Conservation (phyloP, 2,113 vertebrate genomes). For the human region GRCh38 chr3:129932501-129933000, state of each 20-base stretch:
- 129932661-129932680: not conserved
- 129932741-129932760: not conserved
- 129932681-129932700: not conserved
- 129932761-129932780: not conserved
- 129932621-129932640: not conserved
- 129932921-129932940: not conserved
- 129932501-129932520: not conserved
- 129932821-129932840: not conserved
- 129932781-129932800: not conserved
- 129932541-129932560: not conserved
- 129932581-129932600: not conserved
- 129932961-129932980: not conserved
- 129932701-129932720: not conserved
- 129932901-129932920: not conserved
- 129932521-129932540: not conserved
- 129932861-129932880: not conserved
- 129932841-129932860: not conserved
- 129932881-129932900: not conserved
- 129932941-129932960: not conserved
- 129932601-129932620: not conserved
- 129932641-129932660: not conserved
- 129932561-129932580: not conserved
- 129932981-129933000: not conserved
- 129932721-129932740: not conserved
- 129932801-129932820: not conserved